Evolutionary conservation across 1,140 invertebrate species (phyloP).

Genomic region (Fopius arisanus): DNA sequence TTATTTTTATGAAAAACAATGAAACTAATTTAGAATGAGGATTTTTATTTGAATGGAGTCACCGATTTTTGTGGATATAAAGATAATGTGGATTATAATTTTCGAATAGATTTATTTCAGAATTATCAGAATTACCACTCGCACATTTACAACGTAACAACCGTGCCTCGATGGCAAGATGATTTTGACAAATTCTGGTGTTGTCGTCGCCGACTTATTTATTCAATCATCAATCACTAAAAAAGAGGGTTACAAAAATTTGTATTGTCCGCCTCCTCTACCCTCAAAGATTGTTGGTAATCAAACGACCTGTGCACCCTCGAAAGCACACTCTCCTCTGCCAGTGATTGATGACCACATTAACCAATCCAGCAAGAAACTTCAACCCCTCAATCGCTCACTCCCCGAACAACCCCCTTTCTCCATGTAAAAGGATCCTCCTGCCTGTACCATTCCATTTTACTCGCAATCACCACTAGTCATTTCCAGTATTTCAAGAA

Average conservation of each 20-base stretch:
- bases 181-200: neutral
- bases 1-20: too few relatives aligned
- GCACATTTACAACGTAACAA: too few relatives aligned
- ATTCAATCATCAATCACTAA: slow-evolving; percentile 7
- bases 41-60: too few relatives aligned
- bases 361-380: slow-evolving; percentile 15
- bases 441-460: neutral
- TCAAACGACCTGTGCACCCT: slow-evolving; percentile 3
- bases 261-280: neutral
- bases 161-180: neutral
- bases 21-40: too few relatives aligned
- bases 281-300: slow-evolving; percentile 5
- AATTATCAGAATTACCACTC: too few relatives aligned
- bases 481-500: neutral
- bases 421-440: neutral
- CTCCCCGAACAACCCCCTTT: neutral
- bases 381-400: neutral
- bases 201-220: neutral
- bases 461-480: neutral
- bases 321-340: neutral
- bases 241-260: neutral
- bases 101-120: too few relatives aligned
- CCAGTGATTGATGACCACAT: neutral
- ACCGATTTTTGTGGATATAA: too few relatives aligned
- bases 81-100: too few relatives aligned